Conservation (phyloP, 1,140 invertebrate genomes). For the Hylaeus anthracinus region DNA sequence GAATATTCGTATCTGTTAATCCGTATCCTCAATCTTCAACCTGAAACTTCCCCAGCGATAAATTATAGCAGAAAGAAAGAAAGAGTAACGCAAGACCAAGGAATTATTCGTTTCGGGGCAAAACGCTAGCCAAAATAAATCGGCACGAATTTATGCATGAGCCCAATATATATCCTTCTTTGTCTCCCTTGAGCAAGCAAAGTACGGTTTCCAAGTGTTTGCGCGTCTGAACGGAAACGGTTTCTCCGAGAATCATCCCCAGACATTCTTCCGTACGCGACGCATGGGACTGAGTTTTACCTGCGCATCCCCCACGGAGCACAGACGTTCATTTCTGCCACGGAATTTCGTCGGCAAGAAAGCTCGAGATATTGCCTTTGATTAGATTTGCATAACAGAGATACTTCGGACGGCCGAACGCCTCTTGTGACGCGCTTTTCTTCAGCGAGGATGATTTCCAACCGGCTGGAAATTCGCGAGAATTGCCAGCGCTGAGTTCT, state of each 20-base stretch:
- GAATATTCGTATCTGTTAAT: too few species aligned
- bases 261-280: not conserved
- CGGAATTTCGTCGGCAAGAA: conserved; percentile 2
- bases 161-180: too few species aligned
- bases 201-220: not conserved
- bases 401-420: conserved; percentile 24
- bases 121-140: too few species aligned
- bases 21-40: too few species aligned
- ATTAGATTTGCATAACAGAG: conserved; percentile 39
- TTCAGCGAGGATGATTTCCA: not conserved
- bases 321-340: conserved; percentile 11
- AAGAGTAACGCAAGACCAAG: too few species aligned
- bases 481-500: conserved; percentile 4
- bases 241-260: not conserved
- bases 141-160: too few species aligned
- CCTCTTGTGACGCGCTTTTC: not conserved
- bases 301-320: not conserved
- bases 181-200: not conserved
- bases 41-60: too few species aligned
- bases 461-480: conserved; percentile 3
- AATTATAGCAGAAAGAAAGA: too few species aligned
- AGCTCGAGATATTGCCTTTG: conserved; percentile 27
- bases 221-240: not conserved
- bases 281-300: conserved; percentile 42
- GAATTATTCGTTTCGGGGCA: too few species aligned